Conservation (phyloP, 2,888 invertebrate genomes). For the Folsomia candida region DNA sequence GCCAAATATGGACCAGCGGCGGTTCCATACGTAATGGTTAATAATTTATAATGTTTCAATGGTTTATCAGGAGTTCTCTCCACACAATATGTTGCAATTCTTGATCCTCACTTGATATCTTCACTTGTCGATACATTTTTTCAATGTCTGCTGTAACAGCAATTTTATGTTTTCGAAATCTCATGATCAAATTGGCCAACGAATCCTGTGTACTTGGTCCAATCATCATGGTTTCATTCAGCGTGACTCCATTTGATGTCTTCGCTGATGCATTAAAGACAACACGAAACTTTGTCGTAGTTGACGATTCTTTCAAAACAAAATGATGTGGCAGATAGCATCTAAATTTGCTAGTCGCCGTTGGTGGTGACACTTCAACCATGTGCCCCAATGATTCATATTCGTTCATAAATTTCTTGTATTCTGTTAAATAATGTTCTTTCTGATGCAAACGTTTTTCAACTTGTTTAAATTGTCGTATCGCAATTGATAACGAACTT, state of each 20-base stretch:
- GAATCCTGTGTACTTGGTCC: slow-evolving; percentile 52
- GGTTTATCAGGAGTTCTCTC: slow-evolving; percentile 44
- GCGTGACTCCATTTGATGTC: slow-evolving; percentile 11
- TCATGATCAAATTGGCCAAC: slow-evolving; percentile 51
- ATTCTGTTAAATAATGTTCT: background rate
- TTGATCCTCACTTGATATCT: slow-evolving; percentile 37
- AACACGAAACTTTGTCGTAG: slow-evolving; percentile 33
- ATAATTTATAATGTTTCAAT: slow-evolving; percentile 33
- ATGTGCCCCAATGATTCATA: slow-evolving; percentile 10
- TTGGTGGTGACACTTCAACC: background rate
- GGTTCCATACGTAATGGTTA: slow-evolving; percentile 52
- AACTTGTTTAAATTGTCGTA: background rate
- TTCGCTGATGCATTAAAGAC: slow-evolving; percentile 23
- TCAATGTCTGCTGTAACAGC: slow-evolving; percentile 53
- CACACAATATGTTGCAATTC: slow-evolving; percentile 53
- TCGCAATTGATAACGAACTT: background rate
- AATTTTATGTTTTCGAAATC: slow-evolving; percentile 50
- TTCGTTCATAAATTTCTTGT: background rate
- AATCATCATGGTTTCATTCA: slow-evolving; percentile 46
- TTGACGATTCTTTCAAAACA: slow-evolving; percentile 25
- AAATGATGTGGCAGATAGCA: slow-evolving; percentile 38
- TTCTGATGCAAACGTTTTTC: background rate
- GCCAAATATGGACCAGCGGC: slow-evolving; percentile 51
- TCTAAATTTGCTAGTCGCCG: background rate
- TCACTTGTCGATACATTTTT: slow-evolving; percentile 53